These are phyloP conservation scores for Babylonia areolata DNA, from an alignment of 1,140 invertebrate species.

Conservation along the genomic window DNA sequence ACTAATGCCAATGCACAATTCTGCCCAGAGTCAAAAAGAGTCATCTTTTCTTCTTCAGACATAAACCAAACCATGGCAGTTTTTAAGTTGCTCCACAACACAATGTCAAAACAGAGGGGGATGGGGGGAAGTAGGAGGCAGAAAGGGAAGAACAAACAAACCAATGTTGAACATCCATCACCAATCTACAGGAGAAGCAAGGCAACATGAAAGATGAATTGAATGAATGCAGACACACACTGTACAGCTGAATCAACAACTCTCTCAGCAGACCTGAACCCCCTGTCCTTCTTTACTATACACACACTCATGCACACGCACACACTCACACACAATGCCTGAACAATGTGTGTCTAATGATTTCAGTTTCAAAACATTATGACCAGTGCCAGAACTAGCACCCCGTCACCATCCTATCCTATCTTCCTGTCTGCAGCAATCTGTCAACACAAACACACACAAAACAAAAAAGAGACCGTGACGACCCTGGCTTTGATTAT, in stretches of 20 bases:
- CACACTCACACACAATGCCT: too few relatives aligned
- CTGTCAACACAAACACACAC: too few relatives aligned
- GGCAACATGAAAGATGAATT: background rate
- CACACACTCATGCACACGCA: too few relatives aligned
- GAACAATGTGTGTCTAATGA: too few relatives aligned
- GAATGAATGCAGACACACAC: background rate
- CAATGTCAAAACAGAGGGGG: background rate
- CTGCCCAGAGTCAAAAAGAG: background rate
- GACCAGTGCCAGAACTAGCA: background rate
- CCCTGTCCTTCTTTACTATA: background rate
- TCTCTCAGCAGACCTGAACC: background rate
- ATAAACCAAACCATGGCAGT: background rate
- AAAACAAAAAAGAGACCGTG: background rate
- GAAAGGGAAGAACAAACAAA: background rate
- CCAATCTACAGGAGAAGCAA: background rate
- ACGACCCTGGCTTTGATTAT: background rate
- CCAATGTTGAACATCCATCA: constrained; percentile 4
- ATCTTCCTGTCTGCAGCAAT: background rate
- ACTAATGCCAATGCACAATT: background rate
- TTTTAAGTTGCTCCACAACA: background rate
- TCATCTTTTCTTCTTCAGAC: background rate
- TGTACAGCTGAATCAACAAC: background rate
- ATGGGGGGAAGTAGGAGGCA: background rate
- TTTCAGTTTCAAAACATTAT: too few relatives aligned
- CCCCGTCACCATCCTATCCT: background rate